These are phyloP conservation scores for Pseudolaguvia tuberculata DNA, from an alignment of 2,113 vertebrate genomes.

Conservation along the genomic window DNA sequence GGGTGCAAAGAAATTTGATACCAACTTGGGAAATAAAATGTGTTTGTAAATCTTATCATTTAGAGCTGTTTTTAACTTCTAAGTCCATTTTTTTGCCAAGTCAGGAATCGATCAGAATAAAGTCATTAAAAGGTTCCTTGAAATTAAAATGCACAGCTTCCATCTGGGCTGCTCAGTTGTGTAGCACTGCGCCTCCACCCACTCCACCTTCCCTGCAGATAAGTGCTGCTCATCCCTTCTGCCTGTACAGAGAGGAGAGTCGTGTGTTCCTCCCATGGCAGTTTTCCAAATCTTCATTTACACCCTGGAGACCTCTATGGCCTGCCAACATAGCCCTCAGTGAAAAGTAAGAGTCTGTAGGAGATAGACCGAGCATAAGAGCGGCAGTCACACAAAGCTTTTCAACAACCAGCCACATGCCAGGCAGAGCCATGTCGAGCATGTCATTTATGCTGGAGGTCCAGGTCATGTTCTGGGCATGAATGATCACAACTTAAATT, in stretches of 20 bases:
- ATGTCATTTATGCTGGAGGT: conserved; percentile 17
- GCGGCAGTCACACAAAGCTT: conserved; percentile 29
- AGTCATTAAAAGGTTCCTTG: conserved; percentile 29
- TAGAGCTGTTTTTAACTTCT: neutral
- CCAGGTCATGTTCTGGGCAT: neutral
- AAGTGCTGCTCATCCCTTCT: conserved; percentile 14
- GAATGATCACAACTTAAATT: neutral
- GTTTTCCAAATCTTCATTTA: conserved; percentile 24
- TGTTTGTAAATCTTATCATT: neutral
- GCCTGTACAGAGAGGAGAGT: conserved; percentile 11
- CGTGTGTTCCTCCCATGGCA: conserved; percentile 5
- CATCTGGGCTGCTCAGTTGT: conserved; percentile 12
- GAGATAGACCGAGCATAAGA: conserved; percentile 3
- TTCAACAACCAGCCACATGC: conserved; percentile 11
- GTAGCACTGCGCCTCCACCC: conserved; percentile 3
- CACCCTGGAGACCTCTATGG: conserved; percentile 21
- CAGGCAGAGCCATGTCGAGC: conserved; percentile 9
- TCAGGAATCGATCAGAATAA: neutral
- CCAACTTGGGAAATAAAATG: neutral
- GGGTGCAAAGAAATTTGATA: neutral
- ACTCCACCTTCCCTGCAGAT: conserved; percentile 23
- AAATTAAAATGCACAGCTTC: conserved; percentile 21
- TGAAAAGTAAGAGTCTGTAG: conserved; percentile 16
- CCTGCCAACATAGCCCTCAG: conserved; percentile 18
- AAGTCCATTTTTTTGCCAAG: neutral